These are phyloP conservation scores for Mesorhabditis sp. DNA, from an alignment of 2,888 invertebrate species.

Conservation along the genomic window DNA sequence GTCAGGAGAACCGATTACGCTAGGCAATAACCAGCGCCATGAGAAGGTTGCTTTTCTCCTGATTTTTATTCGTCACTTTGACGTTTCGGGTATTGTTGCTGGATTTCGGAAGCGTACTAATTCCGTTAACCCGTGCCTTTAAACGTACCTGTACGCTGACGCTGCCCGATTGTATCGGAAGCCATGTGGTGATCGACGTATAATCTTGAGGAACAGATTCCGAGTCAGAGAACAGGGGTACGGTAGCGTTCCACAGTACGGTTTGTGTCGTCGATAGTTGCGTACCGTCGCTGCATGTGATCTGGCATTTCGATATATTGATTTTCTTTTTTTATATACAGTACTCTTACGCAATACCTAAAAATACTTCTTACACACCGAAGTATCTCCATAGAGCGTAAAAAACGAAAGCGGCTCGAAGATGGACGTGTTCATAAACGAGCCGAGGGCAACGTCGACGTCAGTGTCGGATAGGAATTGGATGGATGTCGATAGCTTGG, in stretches of 20 bases:
- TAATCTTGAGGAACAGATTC: background rate
- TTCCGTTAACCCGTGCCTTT: no score
- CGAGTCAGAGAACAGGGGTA: background rate
- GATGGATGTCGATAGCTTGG: background rate
- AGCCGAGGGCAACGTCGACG: conserved; percentile 1
- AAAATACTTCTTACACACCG: no score
- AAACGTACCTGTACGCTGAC: background rate
- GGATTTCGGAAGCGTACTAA: no score
- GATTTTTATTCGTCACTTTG: no score
- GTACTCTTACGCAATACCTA: background rate
- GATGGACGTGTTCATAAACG: background rate
- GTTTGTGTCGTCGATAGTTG: background rate
- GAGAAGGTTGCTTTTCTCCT: no score
- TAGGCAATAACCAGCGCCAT: no score
- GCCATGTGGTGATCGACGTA: background rate
- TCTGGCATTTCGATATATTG: background rate
- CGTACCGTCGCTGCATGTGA: background rate
- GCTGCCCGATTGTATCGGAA: background rate
- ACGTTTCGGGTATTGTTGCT: no score
- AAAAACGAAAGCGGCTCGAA: background rate
- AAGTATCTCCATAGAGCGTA: background rate
- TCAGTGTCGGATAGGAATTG: background rate
- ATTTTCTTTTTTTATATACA: background rate
- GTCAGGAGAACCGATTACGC: no score
- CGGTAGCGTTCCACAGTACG: background rate